Base-by-base conservation (phyloP, 1,140 invertebrate genomes). In the Anthonomus grandis region DNA sequence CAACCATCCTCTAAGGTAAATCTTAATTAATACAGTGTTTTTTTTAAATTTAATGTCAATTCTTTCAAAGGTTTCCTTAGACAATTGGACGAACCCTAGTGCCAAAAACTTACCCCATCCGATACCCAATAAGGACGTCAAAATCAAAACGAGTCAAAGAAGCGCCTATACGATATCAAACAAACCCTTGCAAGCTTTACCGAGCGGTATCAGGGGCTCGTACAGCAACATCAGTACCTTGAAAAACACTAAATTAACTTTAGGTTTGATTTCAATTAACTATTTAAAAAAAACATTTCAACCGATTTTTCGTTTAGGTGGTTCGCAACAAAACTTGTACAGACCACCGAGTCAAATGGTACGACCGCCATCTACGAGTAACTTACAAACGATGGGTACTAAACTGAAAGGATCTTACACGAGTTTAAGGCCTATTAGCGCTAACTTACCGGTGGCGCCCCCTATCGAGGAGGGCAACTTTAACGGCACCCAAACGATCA, bases 381-480 rank as follows among this genome's bases (percentile, higher is more conserved):
- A 71, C 57, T 57, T 71, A 34, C 68, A 65, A 48, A 64, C 60
- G 0, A 61, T 71, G 57, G 56, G 59, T 18, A 34, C 59, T 2
- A 59, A 60, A 38, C 45, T 71, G 38, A 68, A 64, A 48, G 60
- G 62, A 4, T 71, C 69, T 2, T 71, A 71, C 39, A 69, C 66
- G 3, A 68, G 63, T 55, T 45, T 71, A 27, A 63, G 59, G 27
- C 69, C 69, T 8, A 63, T 69, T 18, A 67, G 62, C 27, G 52
- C 60, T 21, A 61, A 64, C 57, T 62, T 71, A 42, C 67, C 69
- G 10, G 51, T 68, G 22, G 58, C 57, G 13, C 56, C 66, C 22
- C 60, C 59, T n/a, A 19, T 18, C 12, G 3, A 17, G 41, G 10
- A 4, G 9, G 25, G 5, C 45, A 49, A 4, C 21, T 31, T 37